A percentile compares a stretch with the other conserved stretches of the same genome.
Evolutionary conservation across 2,797 vertebrate genomes (phyloP).

Genomic region (Garrulus glandarius): DNA sequence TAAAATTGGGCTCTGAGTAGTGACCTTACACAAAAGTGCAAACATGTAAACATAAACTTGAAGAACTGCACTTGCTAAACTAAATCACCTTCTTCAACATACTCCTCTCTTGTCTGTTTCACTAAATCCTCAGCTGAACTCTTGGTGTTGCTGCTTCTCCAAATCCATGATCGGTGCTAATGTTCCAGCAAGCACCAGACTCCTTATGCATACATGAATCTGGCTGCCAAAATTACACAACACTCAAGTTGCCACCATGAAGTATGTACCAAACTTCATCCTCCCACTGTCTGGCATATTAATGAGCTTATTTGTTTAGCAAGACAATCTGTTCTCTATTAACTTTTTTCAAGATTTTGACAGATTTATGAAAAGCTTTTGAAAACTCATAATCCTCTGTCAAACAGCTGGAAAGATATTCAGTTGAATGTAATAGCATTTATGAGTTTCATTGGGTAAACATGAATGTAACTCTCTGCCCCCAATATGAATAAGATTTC

Average conservation of each 20-base stretch:
- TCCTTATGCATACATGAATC: background rate
- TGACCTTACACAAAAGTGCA: background rate
- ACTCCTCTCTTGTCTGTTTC: background rate
- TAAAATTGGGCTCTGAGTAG: background rate
- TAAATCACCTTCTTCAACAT: background rate
- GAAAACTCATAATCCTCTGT: background rate
- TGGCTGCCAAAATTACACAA: background rate
- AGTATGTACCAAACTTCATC: background rate
- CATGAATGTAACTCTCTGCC: background rate
- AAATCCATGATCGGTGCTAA: background rate
- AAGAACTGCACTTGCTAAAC: background rate
- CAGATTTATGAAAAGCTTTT: background rate
- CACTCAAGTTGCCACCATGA: background rate
- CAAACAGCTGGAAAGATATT: background rate
- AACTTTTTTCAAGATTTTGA: background rate
- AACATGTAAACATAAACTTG: background rate
- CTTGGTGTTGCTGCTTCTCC: background rate
- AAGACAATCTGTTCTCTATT: background rate
- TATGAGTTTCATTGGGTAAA: background rate
- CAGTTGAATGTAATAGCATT: background rate
- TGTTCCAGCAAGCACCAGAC: background rate
- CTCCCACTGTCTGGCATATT: background rate
- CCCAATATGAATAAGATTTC: background rate
- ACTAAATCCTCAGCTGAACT: background rate
- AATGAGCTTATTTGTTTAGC: background rate